These are phyloP conservation scores for Drosophila melanogaster DNA, from an alignment of 1,140 invertebrate species.

Conservation along the genomic window DNA sequence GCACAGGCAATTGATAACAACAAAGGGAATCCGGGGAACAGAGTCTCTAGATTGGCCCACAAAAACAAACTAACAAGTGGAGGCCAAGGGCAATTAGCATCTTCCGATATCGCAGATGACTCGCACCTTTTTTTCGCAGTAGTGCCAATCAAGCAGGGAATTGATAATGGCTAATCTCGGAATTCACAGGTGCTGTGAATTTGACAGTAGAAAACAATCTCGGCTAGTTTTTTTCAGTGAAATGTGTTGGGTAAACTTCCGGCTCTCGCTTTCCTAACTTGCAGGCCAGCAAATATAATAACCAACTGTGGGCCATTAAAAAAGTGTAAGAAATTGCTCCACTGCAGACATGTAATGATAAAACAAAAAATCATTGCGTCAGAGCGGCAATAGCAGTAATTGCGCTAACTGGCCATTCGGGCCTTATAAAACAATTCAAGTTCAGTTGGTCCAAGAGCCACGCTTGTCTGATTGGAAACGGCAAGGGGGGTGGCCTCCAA, in stretches of 20 bases:
- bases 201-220: neutral
- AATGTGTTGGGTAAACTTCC: slow-evolving; percentile 27
- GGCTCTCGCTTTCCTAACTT: slow-evolving; percentile 26
- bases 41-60: slow-evolving; percentile 8
- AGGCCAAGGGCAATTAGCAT: slow-evolving; percentile 66
- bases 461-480: slow-evolving; percentile 11
- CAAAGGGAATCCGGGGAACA: neutral
- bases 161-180: neutral
- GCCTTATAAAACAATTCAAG: slow-evolving; percentile 63
- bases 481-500: slow-evolving; percentile 3
- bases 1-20: slow-evolving; percentile 13
- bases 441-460: slow-evolving; percentile 56
- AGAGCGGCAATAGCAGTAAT: slow-evolving; percentile 47
- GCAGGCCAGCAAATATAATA: slow-evolving; percentile 26
- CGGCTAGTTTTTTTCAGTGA: slow-evolving; percentile 19
- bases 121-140: slow-evolving; percentile 5
- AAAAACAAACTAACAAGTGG: slow-evolving; percentile 1
- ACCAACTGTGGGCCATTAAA: slow-evolving; percentile 26
- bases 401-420: slow-evolving; percentile 18
- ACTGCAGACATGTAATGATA: slow-evolving; percentile 41
- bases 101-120: slow-evolving; percentile 26
- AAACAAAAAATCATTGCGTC: slow-evolving; percentile 62
- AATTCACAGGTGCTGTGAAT: slow-evolving; percentile 2
- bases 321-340: slow-evolving; percentile 25
- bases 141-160: slow-evolving; percentile 4